Base-by-base conservation (phyloP, 2,888 invertebrate species). In the Morpho helenor region DNA sequence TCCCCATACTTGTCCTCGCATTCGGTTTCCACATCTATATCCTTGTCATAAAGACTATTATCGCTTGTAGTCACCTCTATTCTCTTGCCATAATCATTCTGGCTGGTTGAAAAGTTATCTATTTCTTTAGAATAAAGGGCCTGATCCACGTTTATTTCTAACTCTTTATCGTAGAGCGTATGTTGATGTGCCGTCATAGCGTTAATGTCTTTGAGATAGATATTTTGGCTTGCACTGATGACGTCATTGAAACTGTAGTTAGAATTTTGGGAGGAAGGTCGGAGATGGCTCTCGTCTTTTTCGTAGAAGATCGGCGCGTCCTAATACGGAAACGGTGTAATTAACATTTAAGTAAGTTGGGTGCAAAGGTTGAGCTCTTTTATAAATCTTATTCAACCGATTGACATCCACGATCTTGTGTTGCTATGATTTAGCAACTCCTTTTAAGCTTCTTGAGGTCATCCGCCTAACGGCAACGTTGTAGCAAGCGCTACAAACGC, bases 231-330 rank as follows among this genome's bases (percentile, higher is more conserved):
- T 7, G 80, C 79, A 40, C 56, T 72, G 58, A 87, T 84, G 8
- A 86, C 87, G 58, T 87, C 87, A 49, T 82, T 79, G 75, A 87
- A 87, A 58, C 78, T 84, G 59, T 84, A 86, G 67, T 86, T 85
- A 0, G 85, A 86, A 65, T 87, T 86, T 59, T 85, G 85, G 0
- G 87, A 86, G 0, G 84, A 80, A 0, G 87, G 87, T 0, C 87
- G 75, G 2, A 86, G 71, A 60, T 85, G 85, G 59, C 84, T 86
- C 23, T 84, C 87, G 58, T 86, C 87, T 31, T 84, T 85, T 50
- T 85, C 86, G 56, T 86, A 85, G 0, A 57, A 85, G 0, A 57
- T 49, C 7, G 69, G 66, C 6, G 62, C 47, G 7, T 76, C 75
- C 68, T 68, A 56, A 47, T 50, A 46, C 2, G 39, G 22, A 41